A percentile compares a stretch with the other conserved stretches of the same genome.
phyloP scores from a whole-genome alignment of 2,113 vertebrate species.

The Heterotis niloticus region DNA sequence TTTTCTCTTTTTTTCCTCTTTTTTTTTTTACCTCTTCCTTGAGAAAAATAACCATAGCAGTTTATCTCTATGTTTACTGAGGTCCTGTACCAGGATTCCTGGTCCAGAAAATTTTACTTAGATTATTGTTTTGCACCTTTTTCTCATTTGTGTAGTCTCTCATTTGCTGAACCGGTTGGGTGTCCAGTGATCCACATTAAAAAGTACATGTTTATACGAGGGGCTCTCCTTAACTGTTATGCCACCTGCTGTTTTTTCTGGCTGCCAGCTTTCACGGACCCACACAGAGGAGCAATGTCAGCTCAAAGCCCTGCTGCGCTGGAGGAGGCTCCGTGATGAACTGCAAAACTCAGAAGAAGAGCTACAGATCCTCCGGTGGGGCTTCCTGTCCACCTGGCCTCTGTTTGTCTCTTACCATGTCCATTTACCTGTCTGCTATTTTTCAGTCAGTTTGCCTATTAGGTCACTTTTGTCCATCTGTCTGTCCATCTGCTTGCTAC shows the following conservation, averaged over 20 bases:
- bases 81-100: background rate
- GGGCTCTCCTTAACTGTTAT: background rate
- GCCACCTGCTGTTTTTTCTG: background rate
- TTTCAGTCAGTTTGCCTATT: background rate
- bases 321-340: constrained; percentile 82
- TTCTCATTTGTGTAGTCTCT: background rate
- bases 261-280: constrained; percentile 62
- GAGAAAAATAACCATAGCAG: background rate
- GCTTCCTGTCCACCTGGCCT: background rate
- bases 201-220: background rate
- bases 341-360: constrained; percentile 80
- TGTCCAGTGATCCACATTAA: background rate
- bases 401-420: background rate
- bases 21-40: background rate
- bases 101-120: background rate
- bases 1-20: background rate
- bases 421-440: constrained; percentile 5
- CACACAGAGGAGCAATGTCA: constrained; percentile 70
- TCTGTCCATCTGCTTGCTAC: background rate
- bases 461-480: background rate
- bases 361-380: constrained; percentile 86
- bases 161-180: background rate
- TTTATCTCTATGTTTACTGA: background rate
- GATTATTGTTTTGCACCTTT: background rate
- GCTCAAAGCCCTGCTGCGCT: constrained; percentile 80